Evolutionary conservation across 2,113 vertebrate genomes (phyloP), one percentile per base, ranked within the genome.

Genomic region (Saguinus imperator): DNA sequence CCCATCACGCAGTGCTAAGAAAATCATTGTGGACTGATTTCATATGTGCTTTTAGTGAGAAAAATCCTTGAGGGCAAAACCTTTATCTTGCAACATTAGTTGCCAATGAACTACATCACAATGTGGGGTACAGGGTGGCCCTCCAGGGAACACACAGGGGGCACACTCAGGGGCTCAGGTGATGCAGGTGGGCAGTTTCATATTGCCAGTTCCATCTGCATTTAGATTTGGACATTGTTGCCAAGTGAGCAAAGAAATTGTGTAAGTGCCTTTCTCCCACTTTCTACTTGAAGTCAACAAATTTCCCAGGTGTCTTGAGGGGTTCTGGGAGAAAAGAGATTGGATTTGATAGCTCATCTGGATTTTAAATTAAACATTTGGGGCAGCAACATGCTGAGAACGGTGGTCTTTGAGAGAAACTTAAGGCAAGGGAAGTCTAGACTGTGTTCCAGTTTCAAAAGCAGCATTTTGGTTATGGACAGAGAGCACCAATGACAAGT

Each of bases 31-130:
- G 6, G 16, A 75, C 27, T 77, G 82, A 85, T 50, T 77, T 93
- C 58, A n/a, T 14, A 66, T 21, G 10, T 72, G 20, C 14, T 73
- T 82, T 10, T 37, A 75, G 37, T 80, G 84, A 68, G 82, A 91
- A 25, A 93, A 87, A 64, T 50, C 45, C 76, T 79, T 1, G 1
- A 73, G 14, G 37, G 6, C 1, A 40, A n/a, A 48, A 16, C 25
- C 40, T 13, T 35, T 48, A 1, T 14, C 20, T 6, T 50, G 37
- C 9, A 32, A 17, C 11, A 45, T 50, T 58, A 29, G 35, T 61
- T 14, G 2, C 48, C 1, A 45, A 35, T 0, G 1, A 32, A 16
- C 40, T 45, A 18, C 13, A 14, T 68, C n/a, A 40, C 13, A 37
- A 43, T 20, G 35, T 77, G 32, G 29, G 32, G 27, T 85, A 16